A percentile compares a stretch with the other conserved stretches of the same genome.
Evolutionary conservation across 2,797 vertebrate species (phyloP).

Genomic region (Tenualosa thibaudeaui): DNA sequence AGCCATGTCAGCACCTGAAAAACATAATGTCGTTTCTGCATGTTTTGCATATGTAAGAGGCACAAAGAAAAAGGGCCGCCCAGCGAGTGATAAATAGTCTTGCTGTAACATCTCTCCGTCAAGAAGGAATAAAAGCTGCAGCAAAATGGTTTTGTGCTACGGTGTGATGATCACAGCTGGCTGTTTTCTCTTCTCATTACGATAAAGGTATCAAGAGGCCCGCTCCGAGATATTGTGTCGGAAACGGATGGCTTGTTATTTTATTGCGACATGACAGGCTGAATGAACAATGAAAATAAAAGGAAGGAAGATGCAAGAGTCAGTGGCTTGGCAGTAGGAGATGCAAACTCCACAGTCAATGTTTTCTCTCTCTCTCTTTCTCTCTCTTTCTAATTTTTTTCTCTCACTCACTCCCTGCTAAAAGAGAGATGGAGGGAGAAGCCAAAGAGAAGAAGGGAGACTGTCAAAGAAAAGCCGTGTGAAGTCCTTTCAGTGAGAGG

Average conservation of each 20-base stretch:
- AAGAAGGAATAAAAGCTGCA: constrained; percentile 35
- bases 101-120: constrained; percentile 31
- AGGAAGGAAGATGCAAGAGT: constrained; percentile 41
- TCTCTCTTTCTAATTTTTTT: background rate
- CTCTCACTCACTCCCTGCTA: background rate
- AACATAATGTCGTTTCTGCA: constrained; percentile 29
- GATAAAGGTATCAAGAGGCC: constrained; percentile 53
- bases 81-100: constrained; percentile 47
- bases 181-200: constrained; percentile 51
- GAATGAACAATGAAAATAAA: constrained; percentile 53
- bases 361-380: constrained; percentile 33
- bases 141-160: constrained; percentile 39
- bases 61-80: constrained; percentile 32
- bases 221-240: constrained; percentile 43
- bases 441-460: constrained; percentile 35
- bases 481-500: constrained; percentile 54
- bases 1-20: constrained; percentile 33
- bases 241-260: constrained; percentile 53
- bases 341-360: constrained; percentile 37
- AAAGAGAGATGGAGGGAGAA: constrained; percentile 38
- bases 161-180: constrained; percentile 51
- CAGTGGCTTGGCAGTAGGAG: constrained; percentile 46
- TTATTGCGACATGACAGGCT: constrained; percentile 54
- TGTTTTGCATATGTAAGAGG: constrained; percentile 47
- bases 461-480: constrained; percentile 43